Evolutionary conservation across 2,797 vertebrate genomes (phyloP).

Genomic region (Alosa sapidissima): DNA sequence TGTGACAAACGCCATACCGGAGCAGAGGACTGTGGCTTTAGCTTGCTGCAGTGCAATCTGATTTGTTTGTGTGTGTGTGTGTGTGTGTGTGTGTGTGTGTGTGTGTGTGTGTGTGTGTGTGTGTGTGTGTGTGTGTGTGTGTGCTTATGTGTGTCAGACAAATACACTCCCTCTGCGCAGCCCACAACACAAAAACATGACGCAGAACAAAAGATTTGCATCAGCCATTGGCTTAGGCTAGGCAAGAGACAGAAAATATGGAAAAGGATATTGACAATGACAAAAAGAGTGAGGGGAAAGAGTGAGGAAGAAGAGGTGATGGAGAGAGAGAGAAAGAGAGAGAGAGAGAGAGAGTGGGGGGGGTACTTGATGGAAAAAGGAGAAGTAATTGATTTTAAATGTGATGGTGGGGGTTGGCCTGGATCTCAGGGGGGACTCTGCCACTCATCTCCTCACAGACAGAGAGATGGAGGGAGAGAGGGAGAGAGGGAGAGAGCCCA

Average conservation of each 20-base stretch:
- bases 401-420: conserved; percentile 70
- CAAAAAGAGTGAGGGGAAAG: not conserved
- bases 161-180: conserved; percentile 46
- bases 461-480: conserved; percentile 59
- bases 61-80: not conserved
- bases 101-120: not conserved
- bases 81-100: not conserved
- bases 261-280: not conserved
- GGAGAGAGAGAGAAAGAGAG: conserved; percentile 49
- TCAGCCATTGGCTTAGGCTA: not conserved
- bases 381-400: conserved; percentile 79
- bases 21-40: conserved; percentile 56
- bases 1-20: not conserved
- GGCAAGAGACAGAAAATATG: not conserved
- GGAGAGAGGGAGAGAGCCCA: conserved; percentile 18
- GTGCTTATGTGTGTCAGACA: conserved; percentile 36
- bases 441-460: conserved; percentile 65
- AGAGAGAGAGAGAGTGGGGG: conserved; percentile 62
- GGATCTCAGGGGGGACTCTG: conserved; percentile 70
- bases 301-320: not conserved
- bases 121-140: not conserved
- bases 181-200: conserved; percentile 8
- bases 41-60: conserved; percentile 58
- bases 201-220: conserved; percentile 13
- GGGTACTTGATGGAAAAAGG: conserved; percentile 56